Base-by-base conservation (phyloP, 1,140 invertebrate species). In the Panagrolaimus sp. region DNA sequence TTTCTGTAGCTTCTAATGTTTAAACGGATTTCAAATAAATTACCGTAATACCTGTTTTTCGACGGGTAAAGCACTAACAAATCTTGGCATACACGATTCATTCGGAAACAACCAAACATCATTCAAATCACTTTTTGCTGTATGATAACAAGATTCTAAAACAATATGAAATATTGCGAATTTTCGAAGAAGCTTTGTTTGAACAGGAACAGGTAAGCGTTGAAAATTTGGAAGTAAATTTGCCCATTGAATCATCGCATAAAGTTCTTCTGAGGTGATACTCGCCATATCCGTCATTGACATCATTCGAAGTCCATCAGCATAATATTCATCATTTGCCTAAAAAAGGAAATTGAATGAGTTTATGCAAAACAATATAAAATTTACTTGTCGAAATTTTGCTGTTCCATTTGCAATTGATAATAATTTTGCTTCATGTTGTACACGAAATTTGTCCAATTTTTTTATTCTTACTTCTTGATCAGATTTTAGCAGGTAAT, bases 81-180 rank as follows among this genome's bases (percentile, higher is more conserved):
- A 21, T 7, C 70, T 17, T 17, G 71, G 71, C 38, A 71, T n/a
- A 46, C 38, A 45, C 1, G 71, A 67, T 7, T 46, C 70, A 55
- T 71, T 72, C 5, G 71, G 55, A 15, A 71, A 21, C 3, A 71
- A 26, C 71, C 71, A 71, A 5, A 71, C 43, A 46, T 71, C 58
- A n/a, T 71, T 48, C 8, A 62, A 26, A 15, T 55, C 58, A 46
- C 21, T 43, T 28, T 65, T 32, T 2, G 71, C 69, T 17, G 71
- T 71, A 46, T 43, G 46, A 32, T 63, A 71, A 12, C 71, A 72
- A 10, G 38, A 32, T 65, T 71, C 71, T 15, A 71, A 15, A n/a
- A 71, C 44, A 12, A 71, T 24, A n/a, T 71, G 63, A 15, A 69
- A 47, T 9, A 71, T 46, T n/a, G 71, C 71, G 44, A 71, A 71